These are phyloP conservation scores for Hiodon alosoides DNA, from an alignment of 2,113 vertebrate genomes.

Conservation along the genomic window DNA sequence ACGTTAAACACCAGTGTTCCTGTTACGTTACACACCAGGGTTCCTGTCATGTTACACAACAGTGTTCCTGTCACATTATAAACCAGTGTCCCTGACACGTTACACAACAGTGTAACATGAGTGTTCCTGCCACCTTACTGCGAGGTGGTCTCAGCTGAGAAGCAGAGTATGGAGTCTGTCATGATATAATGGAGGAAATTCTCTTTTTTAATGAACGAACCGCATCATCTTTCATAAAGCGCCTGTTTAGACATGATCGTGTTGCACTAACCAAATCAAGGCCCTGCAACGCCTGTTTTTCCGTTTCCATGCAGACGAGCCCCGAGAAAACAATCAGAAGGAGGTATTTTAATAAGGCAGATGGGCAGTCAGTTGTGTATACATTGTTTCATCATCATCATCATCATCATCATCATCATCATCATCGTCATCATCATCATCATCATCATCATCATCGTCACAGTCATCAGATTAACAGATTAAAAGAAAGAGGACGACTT, in stretches of 20 bases:
- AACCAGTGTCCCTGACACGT: too few relatives aligned
- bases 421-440: slow-evolving; percentile 20
- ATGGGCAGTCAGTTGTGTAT: slow-evolving; percentile 36
- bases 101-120: too few relatives aligned
- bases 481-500: slow-evolving; percentile 20
- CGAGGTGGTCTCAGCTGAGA: not conserved
- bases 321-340: slow-evolving; percentile 39
- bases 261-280: slow-evolving; percentile 38
- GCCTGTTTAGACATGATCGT: slow-evolving; percentile 43
- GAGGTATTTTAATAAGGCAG: slow-evolving; percentile 45
- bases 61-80: too few relatives aligned
- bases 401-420: slow-evolving; percentile 2
- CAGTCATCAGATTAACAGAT: slow-evolving; percentile 8
- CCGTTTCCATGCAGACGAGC: slow-evolving; percentile 28
- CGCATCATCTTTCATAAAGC: slow-evolving; percentile 40
- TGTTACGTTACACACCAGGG: too few relatives aligned
- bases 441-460: slow-evolving; percentile 23
- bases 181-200: slow-evolving; percentile 33
- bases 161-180: slow-evolving; percentile 6
- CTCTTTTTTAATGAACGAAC: slow-evolving; percentile 40
- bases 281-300: slow-evolving; percentile 17
- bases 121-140: too few relatives aligned
- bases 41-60: too few relatives aligned
- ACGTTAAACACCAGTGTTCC: too few relatives aligned
- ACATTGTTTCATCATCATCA: slow-evolving; percentile 25